Conservation (phyloP, 37 sponge, comb jelly and placozoan genomes). For the Corticium candelabrum region DNA sequence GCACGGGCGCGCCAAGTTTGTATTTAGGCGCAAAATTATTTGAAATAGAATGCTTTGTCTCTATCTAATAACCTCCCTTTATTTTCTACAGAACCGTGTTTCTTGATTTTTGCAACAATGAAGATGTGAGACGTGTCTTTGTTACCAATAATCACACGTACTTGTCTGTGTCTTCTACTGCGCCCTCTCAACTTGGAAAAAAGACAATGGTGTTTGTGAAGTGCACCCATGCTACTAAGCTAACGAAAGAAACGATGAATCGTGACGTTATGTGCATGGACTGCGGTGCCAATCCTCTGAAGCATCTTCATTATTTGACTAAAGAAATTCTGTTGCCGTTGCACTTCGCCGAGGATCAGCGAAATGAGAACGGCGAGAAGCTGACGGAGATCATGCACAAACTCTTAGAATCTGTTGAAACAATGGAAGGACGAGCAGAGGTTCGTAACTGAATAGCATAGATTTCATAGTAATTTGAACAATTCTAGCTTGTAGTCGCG, state of each 20-base stretch:
- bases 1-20: too few species aligned
- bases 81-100: slow-evolving; percentile 38
- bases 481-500: too few species aligned
- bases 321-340: slow-evolving; percentile 63
- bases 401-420: slow-evolving; percentile 39
- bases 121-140: slow-evolving; percentile 54
- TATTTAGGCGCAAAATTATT: too few species aligned
- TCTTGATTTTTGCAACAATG: slow-evolving; percentile 70
- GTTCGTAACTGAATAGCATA: too few species aligned
- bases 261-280: slow-evolving; percentile 67
- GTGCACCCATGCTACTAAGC: slow-evolving; percentile 66
- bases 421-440: slow-evolving; percentile 32
- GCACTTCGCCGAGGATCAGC: background rate
- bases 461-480: too few species aligned
- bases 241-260: slow-evolving; percentile 57
- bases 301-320: slow-evolving; percentile 32
- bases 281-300: slow-evolving; percentile 29
- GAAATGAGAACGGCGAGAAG: slow-evolving; percentile 31
- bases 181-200: slow-evolving; percentile 24
- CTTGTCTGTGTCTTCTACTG: slow-evolving; percentile 22
- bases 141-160: slow-evolving; percentile 20
- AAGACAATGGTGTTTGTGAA: slow-evolving; percentile 76
- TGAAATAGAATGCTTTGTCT: too few species aligned
- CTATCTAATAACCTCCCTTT: too few species aligned
- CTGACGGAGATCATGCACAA: slow-evolving; percentile 70